A percentile compares a stretch with the other conserved stretches of the same genome.
Evolutionary conservation across 2,113 vertebrate genomes (phyloP).

Genomic region (Craseonycteris thonglongyai): DNA sequence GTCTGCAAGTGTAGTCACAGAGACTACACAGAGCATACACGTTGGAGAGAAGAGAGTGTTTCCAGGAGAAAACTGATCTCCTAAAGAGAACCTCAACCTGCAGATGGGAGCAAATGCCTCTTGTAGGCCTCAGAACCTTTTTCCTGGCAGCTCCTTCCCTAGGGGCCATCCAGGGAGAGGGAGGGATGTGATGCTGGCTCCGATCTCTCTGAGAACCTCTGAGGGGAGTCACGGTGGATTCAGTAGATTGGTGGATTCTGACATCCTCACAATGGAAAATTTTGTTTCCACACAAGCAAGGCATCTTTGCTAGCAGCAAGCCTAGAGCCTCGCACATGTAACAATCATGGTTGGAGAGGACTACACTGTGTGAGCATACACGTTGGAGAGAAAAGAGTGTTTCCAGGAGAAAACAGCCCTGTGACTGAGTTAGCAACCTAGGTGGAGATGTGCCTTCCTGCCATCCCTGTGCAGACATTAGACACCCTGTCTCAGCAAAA

Average conservation of each 20-base stretch:
- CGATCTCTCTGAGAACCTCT: neutral
- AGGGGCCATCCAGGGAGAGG: neutral
- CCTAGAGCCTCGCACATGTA: accelerated
- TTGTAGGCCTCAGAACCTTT: too few species aligned
- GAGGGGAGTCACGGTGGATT: neutral
- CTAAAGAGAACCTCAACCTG: too few species aligned
- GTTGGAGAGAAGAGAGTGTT: too few species aligned
- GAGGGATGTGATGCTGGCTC: too few species aligned
- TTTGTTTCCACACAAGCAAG: accelerated
- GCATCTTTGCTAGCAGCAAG: neutral
- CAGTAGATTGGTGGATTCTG: neutral
- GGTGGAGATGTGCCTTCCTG: accelerated
- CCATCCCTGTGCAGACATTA: accelerated
- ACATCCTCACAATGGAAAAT: neutral
- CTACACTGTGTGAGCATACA: accelerated
- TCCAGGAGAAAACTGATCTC: too few species aligned
- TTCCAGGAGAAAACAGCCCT: neutral
- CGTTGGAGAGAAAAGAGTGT: neutral
- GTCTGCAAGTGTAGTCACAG: too few species aligned
- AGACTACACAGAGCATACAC: too few species aligned
- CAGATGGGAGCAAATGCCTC: neutral
- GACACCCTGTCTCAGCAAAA: accelerated
- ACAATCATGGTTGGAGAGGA: neutral
- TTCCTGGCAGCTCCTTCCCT: neutral
- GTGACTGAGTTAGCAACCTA: neutral